Evolutionary conservation across 2,888 invertebrate species (phyloP).

Genomic region (Andrena fulva): DNA sequence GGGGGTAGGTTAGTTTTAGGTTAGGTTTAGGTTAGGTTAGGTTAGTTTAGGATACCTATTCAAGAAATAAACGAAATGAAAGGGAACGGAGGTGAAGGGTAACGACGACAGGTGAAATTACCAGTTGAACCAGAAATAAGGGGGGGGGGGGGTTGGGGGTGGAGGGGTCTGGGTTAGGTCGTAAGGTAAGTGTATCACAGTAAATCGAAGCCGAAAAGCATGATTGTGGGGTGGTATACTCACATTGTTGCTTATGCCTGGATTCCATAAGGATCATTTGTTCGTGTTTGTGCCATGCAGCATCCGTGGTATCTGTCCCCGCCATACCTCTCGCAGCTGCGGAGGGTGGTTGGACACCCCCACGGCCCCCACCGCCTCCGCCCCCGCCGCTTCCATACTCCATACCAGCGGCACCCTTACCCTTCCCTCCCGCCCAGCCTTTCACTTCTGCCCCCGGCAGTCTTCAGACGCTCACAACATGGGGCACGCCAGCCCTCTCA

Average conservation of each 20-base stretch:
- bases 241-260: slow-evolving; percentile 84
- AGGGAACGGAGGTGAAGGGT: not conserved
- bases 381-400: slow-evolving; percentile 81
- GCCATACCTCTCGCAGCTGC: slow-evolving; percentile 80
- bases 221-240: slow-evolving; percentile 67
- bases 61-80: not conserved
- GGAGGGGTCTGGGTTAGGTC: not conserved
- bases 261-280: slow-evolving; percentile 84
- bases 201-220: not conserved
- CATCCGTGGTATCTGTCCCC: slow-evolving; percentile 84
- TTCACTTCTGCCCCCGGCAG: slow-evolving; percentile 79
- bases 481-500: slow-evolving; percentile 77
- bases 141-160: not conserved
- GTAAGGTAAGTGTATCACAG: not conserved
- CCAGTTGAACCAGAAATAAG: not conserved
- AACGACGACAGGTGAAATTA: not conserved
- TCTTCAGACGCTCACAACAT: slow-evolving; percentile 83
- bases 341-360: slow-evolving; percentile 83
- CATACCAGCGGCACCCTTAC: slow-evolving; percentile 81
- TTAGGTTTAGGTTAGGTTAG: too few relatives aligned
- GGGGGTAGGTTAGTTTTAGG: too few relatives aligned
- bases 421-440: slow-evolving; percentile 65
- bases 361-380: slow-evolving; percentile 78
- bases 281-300: slow-evolving; percentile 84
- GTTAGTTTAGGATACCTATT: not conserved